These are phyloP conservation scores for Glaucidium brasilianum DNA, from an alignment of 2,113 vertebrate genomes.

Conservation along the genomic window DNA sequence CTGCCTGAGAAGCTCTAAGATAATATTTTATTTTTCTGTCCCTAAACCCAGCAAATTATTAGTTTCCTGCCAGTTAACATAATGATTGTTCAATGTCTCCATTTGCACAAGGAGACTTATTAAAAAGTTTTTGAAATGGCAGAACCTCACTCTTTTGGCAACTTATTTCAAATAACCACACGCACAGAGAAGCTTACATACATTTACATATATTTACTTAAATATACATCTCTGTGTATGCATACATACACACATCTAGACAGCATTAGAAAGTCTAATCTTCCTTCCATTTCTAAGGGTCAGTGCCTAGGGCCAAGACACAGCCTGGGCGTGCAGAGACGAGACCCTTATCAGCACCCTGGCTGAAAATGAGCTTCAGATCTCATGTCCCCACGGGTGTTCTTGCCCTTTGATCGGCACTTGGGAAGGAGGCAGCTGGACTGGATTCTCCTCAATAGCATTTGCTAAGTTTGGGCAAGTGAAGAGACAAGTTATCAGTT, in stretches of 20 bases:
- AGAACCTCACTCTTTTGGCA: background rate
- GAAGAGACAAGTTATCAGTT: background rate
- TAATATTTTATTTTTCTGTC: background rate
- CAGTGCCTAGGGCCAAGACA: background rate
- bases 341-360: fast-evolving
- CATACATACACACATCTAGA: fast-evolving
- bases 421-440: background rate
- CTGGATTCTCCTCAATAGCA: background rate
- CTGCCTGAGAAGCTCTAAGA: background rate
- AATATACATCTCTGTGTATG: background rate
- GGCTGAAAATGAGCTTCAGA: background rate
- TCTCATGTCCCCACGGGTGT: background rate
- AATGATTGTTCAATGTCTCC: background rate
- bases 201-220: background rate
- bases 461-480: background rate
- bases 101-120: background rate
- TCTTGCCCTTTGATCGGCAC: background rate
- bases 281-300: background rate
- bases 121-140: background rate
- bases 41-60: background rate
- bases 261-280: background rate
- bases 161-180: background rate
- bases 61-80: background rate
- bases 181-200: background rate
- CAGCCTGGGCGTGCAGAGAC: background rate